These are phyloP conservation scores for Drosophila hawaiiensis DNA, from an alignment of 2,888 invertebrate species.

Conservation along the genomic window DNA sequence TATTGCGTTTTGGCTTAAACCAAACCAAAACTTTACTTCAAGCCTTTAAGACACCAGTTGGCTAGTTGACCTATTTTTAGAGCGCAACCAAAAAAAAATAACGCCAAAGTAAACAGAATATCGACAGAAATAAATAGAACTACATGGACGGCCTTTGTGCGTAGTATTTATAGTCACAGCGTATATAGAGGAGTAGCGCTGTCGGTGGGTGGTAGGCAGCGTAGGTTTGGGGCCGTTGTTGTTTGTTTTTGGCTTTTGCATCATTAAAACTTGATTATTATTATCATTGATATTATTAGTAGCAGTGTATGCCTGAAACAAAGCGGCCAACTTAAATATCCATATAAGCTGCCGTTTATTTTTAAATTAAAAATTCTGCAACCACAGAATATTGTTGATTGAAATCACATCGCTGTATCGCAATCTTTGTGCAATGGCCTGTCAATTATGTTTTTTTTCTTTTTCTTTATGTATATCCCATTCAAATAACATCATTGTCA, in stretches of 20 bases:
- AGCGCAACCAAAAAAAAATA: conserved; percentile 11
- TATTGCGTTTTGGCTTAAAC: background rate
- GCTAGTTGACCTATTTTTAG: conserved; percentile 44
- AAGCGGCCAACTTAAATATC: conserved; percentile 1
- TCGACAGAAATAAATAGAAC: conserved; percentile 37
- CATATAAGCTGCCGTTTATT: conserved; percentile 15
- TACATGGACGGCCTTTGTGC: conserved; percentile 55
- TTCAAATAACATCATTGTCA: background rate
- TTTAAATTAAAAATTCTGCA: background rate
- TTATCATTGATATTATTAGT: background rate
- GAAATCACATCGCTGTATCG: background rate
- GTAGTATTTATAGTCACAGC: conserved; percentile 50
- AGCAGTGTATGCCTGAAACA: background rate
- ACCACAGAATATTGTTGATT: background rate
- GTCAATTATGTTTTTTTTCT: background rate
- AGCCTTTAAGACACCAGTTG: conserved; percentile 16
- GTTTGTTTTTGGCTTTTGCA: conserved; percentile 47
- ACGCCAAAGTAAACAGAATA: conserved; percentile 23
- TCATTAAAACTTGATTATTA: conserved; percentile 44
- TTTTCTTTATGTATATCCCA: background rate
- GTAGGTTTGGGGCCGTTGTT: conserved; percentile 11
- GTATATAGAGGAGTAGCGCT: conserved; percentile 2
- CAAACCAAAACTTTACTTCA: background rate
- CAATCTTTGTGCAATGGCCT: background rate
- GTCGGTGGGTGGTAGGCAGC: conserved; percentile 44